Percentiles rank a stretch among this genome's conserved stretches.
phyloP scores from a whole-genome alignment of 2,113 vertebrate genomes.

The Apistogramma diplotaenia region DNA sequence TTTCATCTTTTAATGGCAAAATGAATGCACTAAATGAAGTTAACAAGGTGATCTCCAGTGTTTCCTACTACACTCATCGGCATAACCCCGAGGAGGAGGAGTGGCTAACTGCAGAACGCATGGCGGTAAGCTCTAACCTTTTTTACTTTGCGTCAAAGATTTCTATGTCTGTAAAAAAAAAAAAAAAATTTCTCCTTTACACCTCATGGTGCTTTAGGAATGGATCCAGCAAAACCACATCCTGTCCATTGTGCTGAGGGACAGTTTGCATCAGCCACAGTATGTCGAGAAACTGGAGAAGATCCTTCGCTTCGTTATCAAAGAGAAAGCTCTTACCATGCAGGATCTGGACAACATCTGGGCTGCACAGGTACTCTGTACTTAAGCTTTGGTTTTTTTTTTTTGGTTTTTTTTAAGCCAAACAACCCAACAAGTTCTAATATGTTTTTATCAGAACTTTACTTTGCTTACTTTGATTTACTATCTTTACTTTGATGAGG shows the following conservation, averaged over 20 bases:
- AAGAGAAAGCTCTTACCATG: slow-evolving; percentile 97
- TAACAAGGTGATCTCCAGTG: slow-evolving; percentile 99
- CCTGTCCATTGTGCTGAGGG: slow-evolving; percentile 94
- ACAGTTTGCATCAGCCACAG: slow-evolving; percentile 99
- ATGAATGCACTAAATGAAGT: slow-evolving; percentile 99
- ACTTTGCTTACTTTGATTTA: no score
- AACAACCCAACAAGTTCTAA: no score
- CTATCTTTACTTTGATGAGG: neutral
- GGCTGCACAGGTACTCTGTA: slow-evolving; percentile 90
- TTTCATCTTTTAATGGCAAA: slow-evolving; percentile 99
- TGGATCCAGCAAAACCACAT: slow-evolving; percentile 99
- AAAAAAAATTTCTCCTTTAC: neutral
- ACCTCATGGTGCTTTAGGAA: slow-evolving; percentile 77
- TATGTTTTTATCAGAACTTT: neutral
- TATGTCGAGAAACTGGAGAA: slow-evolving; percentile 99
- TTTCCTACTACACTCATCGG: slow-evolving; percentile 97
- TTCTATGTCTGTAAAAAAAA: neutral
- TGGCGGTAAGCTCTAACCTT: slow-evolving; percentile 84
- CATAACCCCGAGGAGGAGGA: slow-evolving; percentile 98
- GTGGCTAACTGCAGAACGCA: slow-evolving; percentile 98
- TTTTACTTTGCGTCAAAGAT: neutral
- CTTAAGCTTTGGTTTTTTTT: no score
- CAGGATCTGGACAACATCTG: slow-evolving; percentile 99
- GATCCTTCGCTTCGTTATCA: slow-evolving; percentile 98
- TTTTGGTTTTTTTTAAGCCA: neutral